Base-by-base conservation (phyloP, 2,888 invertebrate genomes). In the Oscheius sp. region DNA sequence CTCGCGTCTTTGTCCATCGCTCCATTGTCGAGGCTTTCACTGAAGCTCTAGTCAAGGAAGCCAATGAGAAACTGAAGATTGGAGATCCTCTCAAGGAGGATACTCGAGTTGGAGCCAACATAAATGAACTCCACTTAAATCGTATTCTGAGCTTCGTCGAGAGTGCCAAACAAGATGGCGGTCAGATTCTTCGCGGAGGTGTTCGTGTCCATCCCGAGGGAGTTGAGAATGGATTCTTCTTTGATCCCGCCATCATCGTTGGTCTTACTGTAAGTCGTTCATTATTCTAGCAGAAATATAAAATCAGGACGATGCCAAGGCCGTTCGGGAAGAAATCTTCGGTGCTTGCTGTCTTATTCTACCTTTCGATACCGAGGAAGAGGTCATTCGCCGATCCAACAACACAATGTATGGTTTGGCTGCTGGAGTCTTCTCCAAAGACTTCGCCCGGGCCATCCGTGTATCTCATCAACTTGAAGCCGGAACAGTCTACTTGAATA, bases 401-500 rank as follows among this genome's bases (percentile, higher is more conserved):
- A 80, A 88, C 71, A 88, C 90, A 8, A 82, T 85, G 42, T 89
- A 88, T 84, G 90, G 90, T 3, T 84, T 90, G 64, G 89, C 90
- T 17, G 90, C 89, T 31, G 90, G 89, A n/a, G 85, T 90, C 0
- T 90, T 90, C 81, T 90, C 90, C 23, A 88, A 82, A 90, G 88
- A 90, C 80, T 71, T 90, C 25, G 82, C 82, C 23, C 82, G 89
- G 64, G 89, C 89, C 4, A 89, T 90, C 78, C 82, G 89, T 34
- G 88, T 90, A 6, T 88, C 87, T 0, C 81, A 87, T 15, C 76
- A 84, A 10, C 73, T 90, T 65, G 86, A 90, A 80, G 88, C 89
- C 6, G 90, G 90, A 1, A 88, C 88, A 4, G 83, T 90, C n/a
- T 90, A 89, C 87, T 85, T 90, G 39, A 90, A 90, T 83, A 90